These are phyloP conservation scores for Amphimallon solstitiale DNA, from an alignment of 2,888 invertebrate species.

Conservation along the genomic window DNA sequence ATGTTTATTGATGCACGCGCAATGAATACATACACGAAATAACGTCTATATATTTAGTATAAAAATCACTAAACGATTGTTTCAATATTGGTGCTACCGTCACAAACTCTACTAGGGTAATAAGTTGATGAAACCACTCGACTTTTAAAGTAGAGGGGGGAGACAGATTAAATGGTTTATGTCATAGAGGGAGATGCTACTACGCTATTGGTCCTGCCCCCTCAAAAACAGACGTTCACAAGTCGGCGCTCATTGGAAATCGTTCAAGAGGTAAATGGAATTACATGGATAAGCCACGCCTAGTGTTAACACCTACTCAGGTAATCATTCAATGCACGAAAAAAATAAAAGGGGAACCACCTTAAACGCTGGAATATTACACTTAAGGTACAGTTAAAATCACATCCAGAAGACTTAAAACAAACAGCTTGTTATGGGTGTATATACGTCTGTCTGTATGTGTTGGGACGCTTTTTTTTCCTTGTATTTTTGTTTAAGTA, in stretches of 20 bases:
- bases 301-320: conserved; percentile 55
- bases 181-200: conserved; percentile 47
- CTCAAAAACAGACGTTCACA: conserved; percentile 45
- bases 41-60: conserved; percentile 48
- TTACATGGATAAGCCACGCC: conserved; percentile 52
- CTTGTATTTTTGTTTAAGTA: conserved; percentile 49
- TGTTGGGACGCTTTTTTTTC: conserved; percentile 11
- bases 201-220: conserved; percentile 49
- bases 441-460: conserved; percentile 45
- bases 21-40: conserved; percentile 39
- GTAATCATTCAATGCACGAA: conserved; percentile 29
- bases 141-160: conserved; percentile 51
- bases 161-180: conserved; percentile 50
- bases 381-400: conserved; percentile 54
- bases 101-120: conserved; percentile 61
- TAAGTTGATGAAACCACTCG: conserved; percentile 55
- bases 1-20: no score
- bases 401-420: conserved; percentile 54
- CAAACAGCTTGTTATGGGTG: conserved; percentile 56
- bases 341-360: conserved; percentile 47
- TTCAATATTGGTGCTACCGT: conserved; percentile 57
- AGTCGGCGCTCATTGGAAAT: conserved; percentile 51
- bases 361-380: conserved; percentile 57
- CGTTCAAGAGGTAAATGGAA: conserved; percentile 56
- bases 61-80: conserved; percentile 43